Evolutionary conservation across 1,140 invertebrate genomes (phyloP).

Genomic region (Tetramorium simillimum): DNA sequence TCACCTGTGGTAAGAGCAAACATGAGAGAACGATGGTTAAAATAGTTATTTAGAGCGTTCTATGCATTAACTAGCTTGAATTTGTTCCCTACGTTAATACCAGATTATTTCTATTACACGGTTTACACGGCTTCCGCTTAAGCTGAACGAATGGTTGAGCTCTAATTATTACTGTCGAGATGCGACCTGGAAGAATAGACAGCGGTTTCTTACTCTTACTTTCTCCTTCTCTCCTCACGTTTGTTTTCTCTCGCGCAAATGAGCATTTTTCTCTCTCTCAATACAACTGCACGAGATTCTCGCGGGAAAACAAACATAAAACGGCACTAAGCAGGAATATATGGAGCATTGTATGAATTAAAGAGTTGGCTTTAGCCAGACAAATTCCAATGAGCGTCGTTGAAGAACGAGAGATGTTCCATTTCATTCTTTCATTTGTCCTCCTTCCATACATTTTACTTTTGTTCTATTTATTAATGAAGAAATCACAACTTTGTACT

Average conservation of each 20-base stretch:
- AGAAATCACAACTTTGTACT: neutral
- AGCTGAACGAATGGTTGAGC: conserved; percentile 61
- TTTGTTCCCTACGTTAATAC: conserved; percentile 50
- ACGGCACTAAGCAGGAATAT: neutral
- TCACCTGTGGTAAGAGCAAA: neutral
- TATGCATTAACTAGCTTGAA: conserved; percentile 42
- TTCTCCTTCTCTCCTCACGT: conserved; percentile 31
- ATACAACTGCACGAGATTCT: conserved; percentile 16
- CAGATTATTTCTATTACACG: conserved; percentile 59
- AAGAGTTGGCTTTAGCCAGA: neutral
- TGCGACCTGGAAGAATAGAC: conserved; percentile 34
- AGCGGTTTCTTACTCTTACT: conserved; percentile 46
- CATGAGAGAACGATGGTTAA: conserved; percentile 13
- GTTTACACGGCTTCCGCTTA: conserved; percentile 61
- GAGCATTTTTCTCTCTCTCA: neutral
- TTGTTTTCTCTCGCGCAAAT: conserved; percentile 10
- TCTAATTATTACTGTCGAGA: conserved; percentile 60
- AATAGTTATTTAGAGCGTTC: conserved; percentile 48
- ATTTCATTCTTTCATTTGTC: neutral
- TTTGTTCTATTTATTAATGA: neutral
- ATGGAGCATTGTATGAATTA: conserved; percentile 10
- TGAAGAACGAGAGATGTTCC: conserved; percentile 16
- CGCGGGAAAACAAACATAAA: conserved; percentile 15
- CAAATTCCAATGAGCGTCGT: neutral
- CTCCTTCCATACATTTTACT: neutral